Evolutionary conservation across 2,797 vertebrate genomes (phyloP).

Genomic region (Philypnodon macrostomus): DNA sequence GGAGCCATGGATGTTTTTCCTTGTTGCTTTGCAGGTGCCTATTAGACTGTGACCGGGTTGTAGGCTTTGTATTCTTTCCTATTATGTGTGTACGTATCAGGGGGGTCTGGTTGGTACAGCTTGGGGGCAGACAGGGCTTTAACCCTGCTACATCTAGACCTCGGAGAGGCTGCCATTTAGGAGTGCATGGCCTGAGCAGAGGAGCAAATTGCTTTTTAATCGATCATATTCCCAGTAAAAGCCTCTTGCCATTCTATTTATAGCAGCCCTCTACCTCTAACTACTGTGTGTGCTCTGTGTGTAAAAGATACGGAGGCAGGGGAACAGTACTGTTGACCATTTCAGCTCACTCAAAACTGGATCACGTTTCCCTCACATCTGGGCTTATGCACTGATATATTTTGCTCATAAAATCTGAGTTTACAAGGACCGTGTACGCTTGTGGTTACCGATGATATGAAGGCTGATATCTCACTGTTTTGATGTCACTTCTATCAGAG

Average conservation of each 20-base stretch:
- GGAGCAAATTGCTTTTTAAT: slow-evolving; percentile 70
- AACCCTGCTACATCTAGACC: slow-evolving; percentile 44
- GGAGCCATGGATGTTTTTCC: slow-evolving; percentile 31
- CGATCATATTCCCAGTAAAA: slow-evolving; percentile 61
- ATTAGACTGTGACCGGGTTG: slow-evolving; percentile 54
- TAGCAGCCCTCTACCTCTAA: slow-evolving; percentile 35
- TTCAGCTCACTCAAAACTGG: slow-evolving; percentile 20
- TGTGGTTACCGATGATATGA: slow-evolving; percentile 22
- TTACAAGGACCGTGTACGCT: slow-evolving; percentile 17
- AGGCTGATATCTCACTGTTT: slow-evolving; percentile 18
- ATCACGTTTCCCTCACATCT: slow-evolving; percentile 15
- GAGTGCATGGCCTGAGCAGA: slow-evolving; percentile 31
- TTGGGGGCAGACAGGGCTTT: slow-evolving; percentile 15
- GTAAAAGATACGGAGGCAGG: background rate
- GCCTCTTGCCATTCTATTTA: slow-evolving; percentile 52
- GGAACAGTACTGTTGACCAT: slow-evolving; percentile 21
- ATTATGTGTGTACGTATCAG: background rate
- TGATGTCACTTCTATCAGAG: slow-evolving; percentile 27
- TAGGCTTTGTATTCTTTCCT: background rate
- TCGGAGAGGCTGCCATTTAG: slow-evolving; percentile 43
- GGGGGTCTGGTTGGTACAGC: slow-evolving; percentile 3
- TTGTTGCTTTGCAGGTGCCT: slow-evolving; percentile 35
- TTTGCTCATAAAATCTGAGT: slow-evolving; percentile 38
- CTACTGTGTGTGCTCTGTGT: slow-evolving; percentile 14
- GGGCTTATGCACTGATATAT: background rate